Base-by-base conservation (phyloP, 2,113 vertebrate species). In the Nycticebus coucang region DNA sequence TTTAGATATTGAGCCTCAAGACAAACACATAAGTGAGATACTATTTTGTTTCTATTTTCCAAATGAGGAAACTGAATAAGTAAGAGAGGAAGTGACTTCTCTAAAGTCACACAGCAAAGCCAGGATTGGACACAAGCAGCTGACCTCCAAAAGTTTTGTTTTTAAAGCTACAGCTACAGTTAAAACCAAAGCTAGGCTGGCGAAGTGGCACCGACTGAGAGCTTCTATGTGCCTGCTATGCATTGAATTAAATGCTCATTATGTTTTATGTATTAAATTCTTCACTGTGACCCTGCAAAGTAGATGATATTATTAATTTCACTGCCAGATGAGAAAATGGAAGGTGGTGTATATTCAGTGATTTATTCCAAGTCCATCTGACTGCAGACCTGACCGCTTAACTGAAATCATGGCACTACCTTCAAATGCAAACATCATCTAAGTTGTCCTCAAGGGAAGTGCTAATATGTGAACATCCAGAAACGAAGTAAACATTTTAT, bases 41-140 rank as follows among this genome's bases (percentile, higher is more conserved):
- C 30, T 68, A 64, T 60, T 79, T 82, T 66, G 72, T 77, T 41
- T 64, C 28, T 30, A 62, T 72, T 96, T 87, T 88, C 64, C 12
- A 89, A 95, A 84, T 75, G 53, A 78, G 35, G 15, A 86, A 97
- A 93, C 15, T 37, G 24, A 95, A 9, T 81, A 33, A 85, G 9
- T 78, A 45, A 45, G 35, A 95, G 60, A 13, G 30, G 15, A 87
- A 90, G 45, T 82, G 62, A 82, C 18, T 77, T 81, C 26, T n/a
- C 53, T 78, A 33, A 93, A 50, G 62, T 78, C 37, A 62, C 30
- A 68, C 13, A 41, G 37, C 55, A 80, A 59, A 92, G 28, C 5
- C 45, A 66, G 60, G 85, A 87, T 59, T 35, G 3, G 91, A 91
- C 45, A 22, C 30, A 75, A 17, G n/a, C n/a, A 60, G 7, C 4